Evolutionary conservation across 2,888 invertebrate genomes (phyloP).

Genomic region (Nemotelus pantherinus): DNA sequence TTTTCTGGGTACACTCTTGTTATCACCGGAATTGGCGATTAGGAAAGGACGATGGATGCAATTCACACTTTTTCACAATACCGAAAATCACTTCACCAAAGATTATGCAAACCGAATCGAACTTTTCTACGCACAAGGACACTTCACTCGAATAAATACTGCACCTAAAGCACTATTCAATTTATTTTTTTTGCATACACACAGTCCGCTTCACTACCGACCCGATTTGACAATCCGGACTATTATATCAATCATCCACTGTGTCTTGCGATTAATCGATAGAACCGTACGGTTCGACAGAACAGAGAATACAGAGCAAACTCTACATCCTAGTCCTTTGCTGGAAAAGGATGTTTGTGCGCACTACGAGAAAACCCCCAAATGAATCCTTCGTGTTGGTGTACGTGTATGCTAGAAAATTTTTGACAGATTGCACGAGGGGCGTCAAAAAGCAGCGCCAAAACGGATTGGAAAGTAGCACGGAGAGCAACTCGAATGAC

Average conservation of each 20-base stretch:
- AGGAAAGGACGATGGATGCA: too few species aligned
- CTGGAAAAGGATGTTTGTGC: slow-evolving; percentile 2
- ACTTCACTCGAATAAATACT: slow-evolving; percentile 2
- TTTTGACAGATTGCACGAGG: too few species aligned
- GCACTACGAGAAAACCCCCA: neutral
- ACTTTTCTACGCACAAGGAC: neutral
- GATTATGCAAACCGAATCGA: neutral
- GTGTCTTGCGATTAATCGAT: slow-evolving; percentile 21
- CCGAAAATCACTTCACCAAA: neutral
- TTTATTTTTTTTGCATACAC: neutral
- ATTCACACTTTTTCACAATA: too few species aligned
- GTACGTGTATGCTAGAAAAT: too few species aligned
- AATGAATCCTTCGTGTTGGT: neutral
- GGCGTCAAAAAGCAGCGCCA: neutral
- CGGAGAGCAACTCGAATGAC: neutral
- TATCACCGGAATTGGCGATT: too few species aligned
- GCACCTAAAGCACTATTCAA: neutral
- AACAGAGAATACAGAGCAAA: neutral
- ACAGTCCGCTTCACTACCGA: neutral
- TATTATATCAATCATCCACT: slow-evolving; percentile 13
- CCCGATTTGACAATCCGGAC: slow-evolving; percentile 2
- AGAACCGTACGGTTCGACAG: neutral
- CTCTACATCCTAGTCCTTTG: slow-evolving; percentile 6
- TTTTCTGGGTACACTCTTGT: neutral
- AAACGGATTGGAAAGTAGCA: neutral